Base-by-base conservation (phyloP, 2,888 invertebrate species). In the Pollenia griseotomentosa region DNA sequence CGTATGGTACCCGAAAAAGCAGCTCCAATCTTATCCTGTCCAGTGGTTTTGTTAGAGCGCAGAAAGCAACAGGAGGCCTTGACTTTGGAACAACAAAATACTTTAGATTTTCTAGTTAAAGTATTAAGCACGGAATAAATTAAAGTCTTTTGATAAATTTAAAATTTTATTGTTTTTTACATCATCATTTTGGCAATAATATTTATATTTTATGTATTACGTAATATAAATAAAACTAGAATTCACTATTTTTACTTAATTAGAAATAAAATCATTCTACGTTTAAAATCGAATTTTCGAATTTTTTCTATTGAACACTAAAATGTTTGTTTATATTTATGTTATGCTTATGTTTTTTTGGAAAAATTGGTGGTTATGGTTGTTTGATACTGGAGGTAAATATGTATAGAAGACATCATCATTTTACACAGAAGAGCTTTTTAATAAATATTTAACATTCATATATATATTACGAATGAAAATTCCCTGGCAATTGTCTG, bases 1-100 rank as follows among this genome's bases (percentile, higher is more conserved):
- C 92, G 93, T 66, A 91, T 93, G 81, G 88, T 93, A 11, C 93
- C 93, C 6, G 93, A 93, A 86, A 92, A 91, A 82, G 91, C 92
- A 23, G 92, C 92, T 0, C 91, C 93, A 1, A 81, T 89, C 9
- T 33, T 89, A 9, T 66, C 88, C 2, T 89, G 88, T 55, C 53
- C 85, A 12, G 75, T 85, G 8, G n/a, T 82, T n/a, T 70, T 89
- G 16, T 12, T 85, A 19, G 75, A 87, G 14, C 85, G 86, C 0
- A 33, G 40, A 14, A 85, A 65, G 40, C 40, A 11, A 0, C 4
- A 59, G 0, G 12, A 46, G 1, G 0, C 3, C 8, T 59, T 85
- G 11, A 40, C 77, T 55, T 2, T 44, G 8, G 89, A 89, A 33
- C 85, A 89, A 40, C 83, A 33, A 48, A 87, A 82, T 53, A 73